phyloP scores from a whole-genome alignment of 1,140 invertebrate species.

The Hylyphantes graminicola region DNA sequence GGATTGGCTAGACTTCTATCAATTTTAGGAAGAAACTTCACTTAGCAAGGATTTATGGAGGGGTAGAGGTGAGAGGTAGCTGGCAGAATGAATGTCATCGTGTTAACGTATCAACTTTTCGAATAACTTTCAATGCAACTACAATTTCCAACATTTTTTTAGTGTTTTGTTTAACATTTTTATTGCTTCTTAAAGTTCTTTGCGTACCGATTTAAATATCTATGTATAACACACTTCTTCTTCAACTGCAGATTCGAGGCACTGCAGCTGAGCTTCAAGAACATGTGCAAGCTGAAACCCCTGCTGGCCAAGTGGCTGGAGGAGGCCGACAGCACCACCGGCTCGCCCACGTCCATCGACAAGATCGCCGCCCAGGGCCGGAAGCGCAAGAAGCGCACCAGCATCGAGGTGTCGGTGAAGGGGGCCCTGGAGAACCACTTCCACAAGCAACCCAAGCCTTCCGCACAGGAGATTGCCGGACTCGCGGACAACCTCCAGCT shows the following conservation, averaged over 20 bases:
- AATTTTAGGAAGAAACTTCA: too few relatives aligned
- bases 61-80: too few relatives aligned
- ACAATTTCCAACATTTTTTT: too few relatives aligned
- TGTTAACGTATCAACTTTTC: too few relatives aligned
- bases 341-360: constrained; percentile 76
- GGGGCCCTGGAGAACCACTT: constrained; percentile 95
- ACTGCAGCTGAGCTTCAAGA: constrained; percentile 97
- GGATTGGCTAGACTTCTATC: too few relatives aligned
- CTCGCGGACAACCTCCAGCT: constrained; percentile 91
- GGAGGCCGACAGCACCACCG: constrained; percentile 90
- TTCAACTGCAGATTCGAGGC: constrained; percentile 85
- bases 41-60: too few relatives aligned
- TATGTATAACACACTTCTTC: constrained; percentile 74
- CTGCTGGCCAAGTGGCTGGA: constrained; percentile 97
- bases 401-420: constrained; percentile 93
- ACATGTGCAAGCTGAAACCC: constrained; percentile 99
- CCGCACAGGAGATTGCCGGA: constrained; percentile 93
- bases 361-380: constrained; percentile 74
- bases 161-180: too few relatives aligned
- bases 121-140: too few relatives aligned
- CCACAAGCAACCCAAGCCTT: constrained; percentile 94
- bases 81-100: too few relatives aligned
- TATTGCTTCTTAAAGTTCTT: too few relatives aligned
- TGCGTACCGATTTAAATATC: too few relatives aligned
- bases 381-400: constrained; percentile 95